Base-by-base conservation (phyloP, 30 jellyfish, hydroid and myxozoan species). In the Thelohanellus kitauei region DNA sequence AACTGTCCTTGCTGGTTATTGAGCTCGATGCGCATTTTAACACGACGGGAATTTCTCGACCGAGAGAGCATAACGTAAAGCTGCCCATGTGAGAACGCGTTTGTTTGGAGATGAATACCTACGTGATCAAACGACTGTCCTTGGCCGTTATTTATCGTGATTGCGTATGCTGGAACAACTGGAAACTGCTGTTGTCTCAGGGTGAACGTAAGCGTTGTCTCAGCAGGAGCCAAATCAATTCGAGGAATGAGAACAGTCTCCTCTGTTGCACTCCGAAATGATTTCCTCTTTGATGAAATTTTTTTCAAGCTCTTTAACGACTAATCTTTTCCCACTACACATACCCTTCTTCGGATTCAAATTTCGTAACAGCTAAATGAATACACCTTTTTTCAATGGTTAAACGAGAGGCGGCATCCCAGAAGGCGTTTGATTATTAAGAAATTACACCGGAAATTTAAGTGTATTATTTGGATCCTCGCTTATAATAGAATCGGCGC, bases 251-350 rank as follows among this genome's bases (percentile, higher is more conserved):
- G n/a, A 29, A 29, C 38, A 10, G 10, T n/a, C n/a, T 29, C 38
- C 38, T 29, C 27, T n/a, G 58, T 10, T 18, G 2, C 16, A n/a
- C 5, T 39, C 58, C 15, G 8, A 9, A 14, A 25, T 11, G 3
- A 33, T 16, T 14, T 18, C 38, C 5, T 32, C 59, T 39, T 32
- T 20, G 52, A 47, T 33, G 59, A 47, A 34, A 22, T 47, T 47
- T 15, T 29, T 10, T 29, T 10, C 11, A 29, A 29, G 38, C 38
- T 10, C 10, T n/a, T 29, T 9, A 10, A 10, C 10, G n/a, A 9
- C n/a, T 9, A 9, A 9, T 10, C 38, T 9, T 10, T n/a, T 29
- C n/a, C n/a, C n/a, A 29, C 38, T n/a, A 29, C 38, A 29, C 10
- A 29, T 10, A n/a, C 38, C 38, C 10, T n/a, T 10, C 38, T 29